Evolutionary conservation across 2,113 vertebrate genomes (phyloP).

Genomic region (Lepus europaeus): DNA sequence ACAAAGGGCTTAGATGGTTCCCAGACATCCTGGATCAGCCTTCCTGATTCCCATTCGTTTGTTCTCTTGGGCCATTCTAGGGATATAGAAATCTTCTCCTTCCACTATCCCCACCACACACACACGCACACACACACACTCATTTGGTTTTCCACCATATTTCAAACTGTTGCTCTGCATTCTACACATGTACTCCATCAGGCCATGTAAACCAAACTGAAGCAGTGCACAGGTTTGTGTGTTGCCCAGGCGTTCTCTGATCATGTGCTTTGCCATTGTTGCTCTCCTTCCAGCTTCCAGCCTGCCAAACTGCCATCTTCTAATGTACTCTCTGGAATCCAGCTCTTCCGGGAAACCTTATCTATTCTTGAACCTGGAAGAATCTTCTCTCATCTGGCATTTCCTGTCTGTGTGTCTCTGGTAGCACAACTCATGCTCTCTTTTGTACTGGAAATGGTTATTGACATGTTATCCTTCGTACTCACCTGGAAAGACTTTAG

Average conservation of each 20-base stretch:
- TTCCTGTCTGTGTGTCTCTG: neutral
- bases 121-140: neutral
- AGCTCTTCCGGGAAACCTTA: neutral
- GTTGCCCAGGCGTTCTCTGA: neutral
- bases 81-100: neutral
- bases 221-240: accelerated
- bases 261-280: neutral
- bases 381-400: neutral
- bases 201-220: neutral
- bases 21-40: neutral
- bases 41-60: neutral
- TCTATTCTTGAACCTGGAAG: neutral
- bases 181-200: neutral
- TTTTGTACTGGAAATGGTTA: neutral
- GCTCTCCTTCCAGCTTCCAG: too few relatives aligned
- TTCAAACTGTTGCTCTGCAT: neutral
- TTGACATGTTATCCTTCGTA: neutral
- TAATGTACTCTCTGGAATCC: neutral
- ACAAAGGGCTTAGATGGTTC: neutral
- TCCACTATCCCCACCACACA: too few relatives aligned
- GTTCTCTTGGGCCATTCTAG: neutral
- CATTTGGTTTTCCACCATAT: neutral
- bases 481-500: neutral
- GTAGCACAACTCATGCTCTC: neutral
- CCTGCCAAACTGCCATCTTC: too few relatives aligned